Percentiles rank a stretch among this genome's conserved stretches.
Evolutionary conservation across 30 jellyfish, hydroid and myxozoan genomes (phyloP).

Genomic region (Chrysaora quinquecirrha): DNA sequence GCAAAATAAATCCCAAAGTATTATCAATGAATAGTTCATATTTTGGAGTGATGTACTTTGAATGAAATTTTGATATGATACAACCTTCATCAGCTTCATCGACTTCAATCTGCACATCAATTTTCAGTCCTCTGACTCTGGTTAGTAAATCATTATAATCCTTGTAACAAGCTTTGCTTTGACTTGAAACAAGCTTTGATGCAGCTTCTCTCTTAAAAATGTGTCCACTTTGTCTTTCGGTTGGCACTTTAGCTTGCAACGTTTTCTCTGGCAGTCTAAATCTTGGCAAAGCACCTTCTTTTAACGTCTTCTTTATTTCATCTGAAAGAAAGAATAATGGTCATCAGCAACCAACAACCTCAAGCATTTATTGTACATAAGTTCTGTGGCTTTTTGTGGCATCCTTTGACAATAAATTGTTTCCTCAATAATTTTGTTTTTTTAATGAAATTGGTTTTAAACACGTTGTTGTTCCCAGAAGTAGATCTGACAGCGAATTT

Average conservation of each 20-base stretch:
- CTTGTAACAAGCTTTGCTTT: slow-evolving; percentile 7
- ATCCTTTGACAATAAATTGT: background rate
- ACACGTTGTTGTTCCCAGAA: no score
- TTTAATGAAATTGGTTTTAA: no score
- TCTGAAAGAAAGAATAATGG: background rate
- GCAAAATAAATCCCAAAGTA: background rate
- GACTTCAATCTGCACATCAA: slow-evolving; percentile 1
- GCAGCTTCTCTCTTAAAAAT: background rate
- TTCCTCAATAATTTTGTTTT: background rate
- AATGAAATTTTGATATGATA: background rate
- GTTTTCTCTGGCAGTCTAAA: slow-evolving; percentile 42
- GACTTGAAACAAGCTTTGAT: background rate
- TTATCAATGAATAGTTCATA: slow-evolving; percentile 5
- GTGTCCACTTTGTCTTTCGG: background rate
- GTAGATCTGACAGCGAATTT: no score
- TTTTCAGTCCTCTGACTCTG: background rate
- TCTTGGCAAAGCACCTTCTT: slow-evolving; percentile 17
- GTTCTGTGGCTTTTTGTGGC: no score
- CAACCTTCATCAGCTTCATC: slow-evolving; percentile 5
- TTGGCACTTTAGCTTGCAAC: background rate
- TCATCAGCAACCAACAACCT: background rate
- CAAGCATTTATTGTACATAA: background rate
- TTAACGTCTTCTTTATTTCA: slow-evolving; percentile 6
- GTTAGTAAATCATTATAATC: slow-evolving; percentile 7
- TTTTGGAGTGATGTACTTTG: background rate